Conservation (phyloP, 2,888 invertebrate species). For the Osmoderma eremita region DNA sequence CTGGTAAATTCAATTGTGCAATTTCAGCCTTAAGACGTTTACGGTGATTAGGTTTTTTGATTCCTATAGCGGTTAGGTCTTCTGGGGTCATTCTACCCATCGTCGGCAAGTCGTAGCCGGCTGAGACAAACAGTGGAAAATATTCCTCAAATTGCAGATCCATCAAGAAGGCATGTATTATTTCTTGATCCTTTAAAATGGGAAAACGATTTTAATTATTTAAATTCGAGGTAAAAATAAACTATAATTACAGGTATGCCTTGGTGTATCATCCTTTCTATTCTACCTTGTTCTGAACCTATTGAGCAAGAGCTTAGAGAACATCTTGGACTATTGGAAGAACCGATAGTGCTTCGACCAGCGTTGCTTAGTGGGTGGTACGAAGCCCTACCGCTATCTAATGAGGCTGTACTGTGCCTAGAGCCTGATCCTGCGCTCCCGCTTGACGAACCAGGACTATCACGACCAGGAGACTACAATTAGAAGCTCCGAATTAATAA, state of each 20-base stretch:
- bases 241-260: slow-evolving; percentile 69
- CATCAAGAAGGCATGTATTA: slow-evolving; percentile 93
- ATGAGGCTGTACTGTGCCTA: slow-evolving; percentile 87
- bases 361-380: slow-evolving; percentile 70
- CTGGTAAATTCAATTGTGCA: slow-evolving; percentile 91
- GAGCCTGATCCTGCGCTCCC: slow-evolving; percentile 89
- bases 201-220: slow-evolving; percentile 16
- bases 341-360: slow-evolving; percentile 63
- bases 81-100: slow-evolving; percentile 99
- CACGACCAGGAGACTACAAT: slow-evolving; percentile 87
- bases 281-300: slow-evolving; percentile 75
- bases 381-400: slow-evolving; percentile 93
- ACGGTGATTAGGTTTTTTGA: slow-evolving; percentile 97
- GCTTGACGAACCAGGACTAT: slow-evolving; percentile 90
- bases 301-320: slow-evolving; percentile 82
- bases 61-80: slow-evolving; percentile 87
- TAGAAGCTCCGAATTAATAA: slow-evolving; percentile 29
- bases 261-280: slow-evolving; percentile 80
- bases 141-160: slow-evolving; percentile 96
- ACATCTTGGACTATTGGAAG: slow-evolving; percentile 73
- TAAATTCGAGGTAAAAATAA: background rate
- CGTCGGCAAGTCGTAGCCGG: slow-evolving; percentile 97
- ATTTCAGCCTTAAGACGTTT: slow-evolving; percentile 97
- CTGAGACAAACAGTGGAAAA: slow-evolving; percentile 89
- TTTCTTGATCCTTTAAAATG: slow-evolving; percentile 83